Conservation (phyloP, 2,888 invertebrate genomes). For the Drepanosiphum platanoidis region DNA sequence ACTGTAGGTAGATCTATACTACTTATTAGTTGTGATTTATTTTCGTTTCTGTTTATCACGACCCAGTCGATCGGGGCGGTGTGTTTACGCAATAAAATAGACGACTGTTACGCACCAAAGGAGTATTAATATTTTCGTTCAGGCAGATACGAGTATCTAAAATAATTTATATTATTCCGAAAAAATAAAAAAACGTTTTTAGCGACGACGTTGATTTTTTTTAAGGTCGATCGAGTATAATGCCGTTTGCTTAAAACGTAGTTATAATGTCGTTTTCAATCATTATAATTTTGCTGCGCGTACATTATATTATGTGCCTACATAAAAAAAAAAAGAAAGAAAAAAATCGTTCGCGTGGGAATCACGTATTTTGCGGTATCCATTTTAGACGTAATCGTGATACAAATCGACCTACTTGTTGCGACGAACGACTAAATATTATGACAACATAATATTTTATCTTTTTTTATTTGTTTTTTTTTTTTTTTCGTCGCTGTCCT, state of each 20-base stretch:
- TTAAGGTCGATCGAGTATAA: neutral
- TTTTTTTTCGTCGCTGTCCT: neutral
- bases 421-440: conserved; percentile 19
- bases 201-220: no score
- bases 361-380: conserved; percentile 12
- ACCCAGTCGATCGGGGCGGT: no score
- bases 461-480: neutral
- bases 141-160: no score
- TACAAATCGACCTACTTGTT: conserved; percentile 37
- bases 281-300: neutral
- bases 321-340: neutral
- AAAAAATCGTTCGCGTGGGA: conserved; percentile 22
- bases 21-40: no score
- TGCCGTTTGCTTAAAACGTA: neutral
- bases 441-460: neutral
- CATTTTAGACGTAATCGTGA: conserved; percentile 15
- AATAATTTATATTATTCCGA: no score
- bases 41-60: no score
- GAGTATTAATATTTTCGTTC: no score
- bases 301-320: neutral
- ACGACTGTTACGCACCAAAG: no score
- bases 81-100: no score
- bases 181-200: no score
- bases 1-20: no score
- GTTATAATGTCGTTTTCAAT: neutral